Conservation (phyloP, 2,113 vertebrate genomes). For the Larimichthys polyactis region DNA sequence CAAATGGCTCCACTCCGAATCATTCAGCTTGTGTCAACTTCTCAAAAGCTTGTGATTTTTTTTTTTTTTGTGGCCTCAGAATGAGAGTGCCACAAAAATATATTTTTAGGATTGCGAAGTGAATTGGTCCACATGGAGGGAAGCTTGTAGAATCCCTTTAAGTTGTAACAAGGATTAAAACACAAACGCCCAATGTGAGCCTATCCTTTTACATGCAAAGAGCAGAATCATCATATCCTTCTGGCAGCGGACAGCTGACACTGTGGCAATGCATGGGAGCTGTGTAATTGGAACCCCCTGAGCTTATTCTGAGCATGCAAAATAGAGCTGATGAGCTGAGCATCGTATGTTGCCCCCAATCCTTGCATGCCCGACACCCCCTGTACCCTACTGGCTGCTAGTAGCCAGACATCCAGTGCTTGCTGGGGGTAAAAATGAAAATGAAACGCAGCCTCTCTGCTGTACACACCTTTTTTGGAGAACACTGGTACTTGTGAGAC, state of each 20-base stretch:
- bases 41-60: background rate
- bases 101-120: conserved; percentile 56
- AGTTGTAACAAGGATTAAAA: conserved; percentile 71
- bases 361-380: conserved; percentile 59
- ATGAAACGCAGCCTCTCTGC: conserved; percentile 66
- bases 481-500: conserved; percentile 53
- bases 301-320: conserved; percentile 84
- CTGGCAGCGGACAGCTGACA: conserved; percentile 81
- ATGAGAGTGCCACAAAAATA: conserved; percentile 28
- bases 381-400: conserved; percentile 48
- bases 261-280: conserved; percentile 81
- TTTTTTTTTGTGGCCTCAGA: background rate
- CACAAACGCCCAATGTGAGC: conserved; percentile 75
- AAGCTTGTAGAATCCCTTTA: conserved; percentile 42
- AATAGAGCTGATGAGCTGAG: conserved; percentile 76
- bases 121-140: conserved; percentile 11
- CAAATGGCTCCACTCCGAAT: background rate
- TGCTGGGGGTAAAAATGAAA: conserved; percentile 74
- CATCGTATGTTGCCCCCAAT: conserved; percentile 68
- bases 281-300: conserved; percentile 80
- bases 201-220: conserved; percentile 81
- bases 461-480: conserved; percentile 76
- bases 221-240: conserved; percentile 83
- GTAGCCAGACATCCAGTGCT: conserved; percentile 48
- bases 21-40: conserved; percentile 20